These are phyloP conservation scores for Rallus crepitans DNA, from an alignment of 2,797 vertebrate species.

Conservation along the genomic window DNA sequence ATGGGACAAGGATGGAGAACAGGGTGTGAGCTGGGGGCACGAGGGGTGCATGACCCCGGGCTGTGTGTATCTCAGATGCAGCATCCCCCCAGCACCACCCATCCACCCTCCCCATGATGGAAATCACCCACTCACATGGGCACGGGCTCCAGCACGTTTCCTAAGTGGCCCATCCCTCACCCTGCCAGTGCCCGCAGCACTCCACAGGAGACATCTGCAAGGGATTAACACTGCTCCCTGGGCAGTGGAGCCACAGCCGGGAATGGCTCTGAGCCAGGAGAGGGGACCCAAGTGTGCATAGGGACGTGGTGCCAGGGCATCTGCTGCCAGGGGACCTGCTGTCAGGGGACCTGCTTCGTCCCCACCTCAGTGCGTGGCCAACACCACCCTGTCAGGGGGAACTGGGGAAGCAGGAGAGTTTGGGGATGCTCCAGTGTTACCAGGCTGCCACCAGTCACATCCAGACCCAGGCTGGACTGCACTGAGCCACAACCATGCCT, in stretches of 20 bases:
- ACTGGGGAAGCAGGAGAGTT: neutral
- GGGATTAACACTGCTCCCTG: neutral
- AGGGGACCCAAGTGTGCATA: fast-evolving
- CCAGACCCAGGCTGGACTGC: neutral
- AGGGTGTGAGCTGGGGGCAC: fast-evolving
- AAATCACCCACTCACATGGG: neutral
- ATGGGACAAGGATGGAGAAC: neutral
- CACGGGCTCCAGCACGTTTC: fast-evolving
- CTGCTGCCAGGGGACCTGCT: neutral
- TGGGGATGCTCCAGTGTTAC: neutral
- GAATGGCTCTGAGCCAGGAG: neutral
- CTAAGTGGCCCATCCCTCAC: neutral
- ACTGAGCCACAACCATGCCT: neutral
- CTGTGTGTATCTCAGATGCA: fast-evolving
- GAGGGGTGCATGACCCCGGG: neutral
- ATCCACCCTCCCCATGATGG: fast-evolving
- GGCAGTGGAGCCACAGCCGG: neutral
- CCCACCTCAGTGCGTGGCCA: fast-evolving
- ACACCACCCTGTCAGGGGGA: neutral
- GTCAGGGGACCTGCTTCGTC: neutral
- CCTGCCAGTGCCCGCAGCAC: neutral
- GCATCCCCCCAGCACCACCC: neutral
- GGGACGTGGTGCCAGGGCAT: neutral
- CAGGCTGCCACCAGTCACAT: neutral
- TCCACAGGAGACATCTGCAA: neutral